Evolutionary conservation across 2,113 vertebrate genomes (phyloP).

Genomic region (Steatornis caripensis): DNA sequence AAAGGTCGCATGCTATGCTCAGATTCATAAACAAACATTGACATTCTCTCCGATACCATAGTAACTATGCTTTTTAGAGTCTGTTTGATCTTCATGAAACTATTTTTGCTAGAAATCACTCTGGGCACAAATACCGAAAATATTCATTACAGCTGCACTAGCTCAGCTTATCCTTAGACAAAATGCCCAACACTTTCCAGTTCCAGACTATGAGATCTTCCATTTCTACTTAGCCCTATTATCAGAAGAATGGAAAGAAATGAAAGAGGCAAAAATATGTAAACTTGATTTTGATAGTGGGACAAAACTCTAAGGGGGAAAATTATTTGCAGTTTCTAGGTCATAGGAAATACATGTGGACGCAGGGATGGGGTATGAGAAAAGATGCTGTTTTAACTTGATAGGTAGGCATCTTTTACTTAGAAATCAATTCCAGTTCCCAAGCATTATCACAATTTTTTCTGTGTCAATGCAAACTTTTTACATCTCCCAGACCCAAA

Average conservation of each 20-base stretch:
- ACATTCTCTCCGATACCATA: not conserved
- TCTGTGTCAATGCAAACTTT: not conserved
- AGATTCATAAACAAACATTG: not conserved
- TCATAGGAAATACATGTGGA: not conserved
- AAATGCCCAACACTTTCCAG: not conserved
- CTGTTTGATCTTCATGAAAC: not conserved
- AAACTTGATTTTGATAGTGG: not conserved
- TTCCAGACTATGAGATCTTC: not conserved
- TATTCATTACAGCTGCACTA: not conserved
- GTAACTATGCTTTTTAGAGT: not conserved
- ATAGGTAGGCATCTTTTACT: not conserved
- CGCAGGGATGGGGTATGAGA: not conserved
- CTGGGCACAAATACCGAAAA: not conserved
- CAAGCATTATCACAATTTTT: not conserved
- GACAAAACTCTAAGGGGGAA: not conserved
- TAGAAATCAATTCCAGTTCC: not conserved
- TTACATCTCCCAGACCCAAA: not conserved
- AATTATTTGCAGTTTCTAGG: not conserved
- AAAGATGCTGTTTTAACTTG: not conserved
- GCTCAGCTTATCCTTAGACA: not conserved
- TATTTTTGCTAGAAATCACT: not conserved
- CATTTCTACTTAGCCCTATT: not conserved
- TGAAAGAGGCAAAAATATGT: not conserved
- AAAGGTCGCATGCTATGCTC: not conserved
- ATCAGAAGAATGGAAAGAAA: not conserved